Evolutionary conservation across 2,113 vertebrate species (phyloP).

Genomic region (Atractosteus spatula): DNA sequence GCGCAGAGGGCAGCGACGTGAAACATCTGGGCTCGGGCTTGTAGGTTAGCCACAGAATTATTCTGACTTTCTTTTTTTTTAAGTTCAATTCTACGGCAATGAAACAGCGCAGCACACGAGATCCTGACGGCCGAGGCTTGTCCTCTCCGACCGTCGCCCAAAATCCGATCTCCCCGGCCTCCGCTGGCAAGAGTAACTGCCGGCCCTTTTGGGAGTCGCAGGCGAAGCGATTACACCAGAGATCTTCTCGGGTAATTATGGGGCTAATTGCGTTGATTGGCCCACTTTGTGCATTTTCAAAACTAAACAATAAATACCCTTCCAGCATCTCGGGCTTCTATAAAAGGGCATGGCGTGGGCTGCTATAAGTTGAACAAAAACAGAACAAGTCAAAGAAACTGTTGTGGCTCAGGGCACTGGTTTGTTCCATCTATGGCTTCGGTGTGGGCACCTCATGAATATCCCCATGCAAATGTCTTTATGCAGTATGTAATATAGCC

Average conservation of each 20-base stretch:
- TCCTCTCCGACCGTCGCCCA: conserved; percentile 6
- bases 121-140: conserved; percentile 21
- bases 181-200: too few species aligned
- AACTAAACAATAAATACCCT: conserved; percentile 46
- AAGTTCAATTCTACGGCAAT: not conserved
- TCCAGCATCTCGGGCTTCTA: conserved; percentile 24
- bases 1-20: conserved; percentile 23
- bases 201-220: too few species aligned
- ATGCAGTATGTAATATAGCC: too few species aligned
- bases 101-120: conserved; percentile 2
- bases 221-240: conserved; percentile 13
- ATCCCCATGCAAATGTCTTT: too few species aligned
- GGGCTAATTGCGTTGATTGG: conserved; percentile 35
- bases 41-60: not conserved
- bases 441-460: not conserved
- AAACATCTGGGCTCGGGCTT: not conserved
- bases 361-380: conserved; percentile 31
- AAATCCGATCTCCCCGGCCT: not conserved
- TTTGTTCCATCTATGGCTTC: not conserved
- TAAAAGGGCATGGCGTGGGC: conserved; percentile 7
- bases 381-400: conserved; percentile 37
- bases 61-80: too few species aligned
- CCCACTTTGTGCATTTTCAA: conserved; percentile 34
- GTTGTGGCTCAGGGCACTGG: not conserved
- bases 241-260: conserved; percentile 33